phyloP scores from a whole-genome alignment of 2,888 invertebrate species.

The Dyspetes luteomarginatus region DNA sequence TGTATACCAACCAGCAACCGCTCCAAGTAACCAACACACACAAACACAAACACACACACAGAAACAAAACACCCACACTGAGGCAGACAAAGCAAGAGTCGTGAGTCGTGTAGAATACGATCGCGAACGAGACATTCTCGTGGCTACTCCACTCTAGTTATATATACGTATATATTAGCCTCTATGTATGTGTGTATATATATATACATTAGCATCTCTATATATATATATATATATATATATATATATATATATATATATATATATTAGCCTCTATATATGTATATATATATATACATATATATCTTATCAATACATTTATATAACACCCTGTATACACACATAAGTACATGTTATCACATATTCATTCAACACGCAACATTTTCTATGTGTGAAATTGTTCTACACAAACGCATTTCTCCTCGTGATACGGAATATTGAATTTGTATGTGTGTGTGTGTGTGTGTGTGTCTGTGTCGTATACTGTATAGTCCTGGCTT shows the following conservation, averaged over 20 bases:
- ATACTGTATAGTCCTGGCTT: background rate
- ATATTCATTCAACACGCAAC: background rate
- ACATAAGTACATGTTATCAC: background rate
- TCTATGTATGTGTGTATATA: background rate
- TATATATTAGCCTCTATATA: background rate
- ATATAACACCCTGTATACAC: background rate
- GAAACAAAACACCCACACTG: background rate
- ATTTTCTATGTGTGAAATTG: background rate
- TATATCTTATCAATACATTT: background rate
- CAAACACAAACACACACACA: background rate
- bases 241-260: background rate
- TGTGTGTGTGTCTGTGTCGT: background rate
- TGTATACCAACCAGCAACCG: constrained; percentile 71
- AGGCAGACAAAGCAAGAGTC: background rate
- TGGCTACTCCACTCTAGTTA: constrained; percentile 18
- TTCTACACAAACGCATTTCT: background rate
- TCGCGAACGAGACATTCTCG: constrained; percentile 41
- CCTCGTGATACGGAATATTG: background rate
- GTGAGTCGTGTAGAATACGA: constrained; percentile 10
- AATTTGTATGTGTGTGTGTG: constrained; percentile 5
- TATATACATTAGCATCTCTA: background rate
- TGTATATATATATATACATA: background rate
- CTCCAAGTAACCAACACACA: constrained; percentile 32
- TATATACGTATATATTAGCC: background rate
- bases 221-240: background rate